phyloP scores from a whole-genome alignment of 2,888 invertebrate species.

The Xestia c-nigrum region DNA sequence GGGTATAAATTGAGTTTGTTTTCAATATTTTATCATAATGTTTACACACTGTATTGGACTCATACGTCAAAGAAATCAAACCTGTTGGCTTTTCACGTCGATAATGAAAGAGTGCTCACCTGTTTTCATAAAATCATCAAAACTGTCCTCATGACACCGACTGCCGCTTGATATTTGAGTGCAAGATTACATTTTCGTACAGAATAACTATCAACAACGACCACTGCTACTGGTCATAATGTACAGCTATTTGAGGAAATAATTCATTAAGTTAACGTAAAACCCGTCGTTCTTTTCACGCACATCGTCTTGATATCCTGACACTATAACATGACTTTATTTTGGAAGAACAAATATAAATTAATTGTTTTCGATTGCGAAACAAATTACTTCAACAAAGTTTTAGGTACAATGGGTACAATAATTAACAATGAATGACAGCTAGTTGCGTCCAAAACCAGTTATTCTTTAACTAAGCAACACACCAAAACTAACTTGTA shows the following conservation, averaged over 20 bases:
- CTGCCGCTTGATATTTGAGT: slow-evolving; percentile 31
- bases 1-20: slow-evolving; percentile 1
- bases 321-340: background rate
- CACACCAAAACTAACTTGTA: background rate
- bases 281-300: background rate
- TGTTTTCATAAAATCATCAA: slow-evolving; percentile 38
- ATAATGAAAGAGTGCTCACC: slow-evolving; percentile 42
- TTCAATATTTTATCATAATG: slow-evolving; percentile 42
- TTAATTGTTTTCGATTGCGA: slow-evolving; percentile 14
- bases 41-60: slow-evolving; percentile 41
- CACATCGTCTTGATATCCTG: background rate
- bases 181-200: slow-evolving; percentile 60
- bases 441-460: slow-evolving; percentile 40
- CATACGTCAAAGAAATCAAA: slow-evolving; percentile 19
- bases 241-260: slow-evolving; percentile 41
- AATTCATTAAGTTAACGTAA: slow-evolving; percentile 4
- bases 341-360: background rate
- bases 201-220: slow-evolving; percentile 50
- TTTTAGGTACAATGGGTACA: too few species aligned
- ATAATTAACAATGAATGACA: slow-evolving; percentile 38
- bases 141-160: slow-evolving; percentile 30
- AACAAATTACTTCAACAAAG: slow-evolving; percentile 21
- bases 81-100: background rate
- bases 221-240: slow-evolving; percentile 52
- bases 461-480: background rate